Base-by-base conservation (phyloP, 1,140 invertebrate genomes). In the Galleria mellonella region DNA sequence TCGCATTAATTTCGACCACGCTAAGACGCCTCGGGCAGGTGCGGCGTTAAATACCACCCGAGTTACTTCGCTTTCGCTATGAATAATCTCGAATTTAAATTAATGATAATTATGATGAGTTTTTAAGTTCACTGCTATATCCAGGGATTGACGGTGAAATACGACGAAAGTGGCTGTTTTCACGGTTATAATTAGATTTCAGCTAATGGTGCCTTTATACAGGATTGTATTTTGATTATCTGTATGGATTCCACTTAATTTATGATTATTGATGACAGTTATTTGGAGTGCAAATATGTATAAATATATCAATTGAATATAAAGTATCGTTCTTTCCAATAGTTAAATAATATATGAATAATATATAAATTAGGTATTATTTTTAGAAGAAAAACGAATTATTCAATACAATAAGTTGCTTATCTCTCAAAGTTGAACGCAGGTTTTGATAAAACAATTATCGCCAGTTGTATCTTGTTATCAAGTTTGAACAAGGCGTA, bases 1-100 rank as follows among this genome's bases (percentile, higher is more conserved):
- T 79, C 75, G 75, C 82, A 83, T 81, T 82, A 83, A 85, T 83
- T 84, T 83, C 66, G 74, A 73, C 81, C 78, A 83, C 73, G 78
- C 73, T 75, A 70, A 83, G 76, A 79, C 72, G 76, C 76, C 74
- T 71, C 72, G 58, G 76, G 81, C 78, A 83, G 82, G 78, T 83
- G 78, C 72, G 72, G 58, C 72, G 70, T 66, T 82, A 82, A 84
- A 79, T 76, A 82, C 69, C 75, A 65, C 56, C 71, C 49, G 44
- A 66, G 67, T 64, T 73, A 78, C 72, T 78, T 73, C 61, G 64
- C 69, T 70, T 72, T 62, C 68, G 64, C 62, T 48, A 75, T 78
- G 77, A 82, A 81, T 82, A 78, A 81, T 78, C 70, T 72, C 63
- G 67, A 77, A 78, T 81, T 82, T 79, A 75, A 79, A 84, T 81